Evolutionary conservation across 2,113 vertebrate species (phyloP).

Genomic region (Chamaea fasciata): DNA sequence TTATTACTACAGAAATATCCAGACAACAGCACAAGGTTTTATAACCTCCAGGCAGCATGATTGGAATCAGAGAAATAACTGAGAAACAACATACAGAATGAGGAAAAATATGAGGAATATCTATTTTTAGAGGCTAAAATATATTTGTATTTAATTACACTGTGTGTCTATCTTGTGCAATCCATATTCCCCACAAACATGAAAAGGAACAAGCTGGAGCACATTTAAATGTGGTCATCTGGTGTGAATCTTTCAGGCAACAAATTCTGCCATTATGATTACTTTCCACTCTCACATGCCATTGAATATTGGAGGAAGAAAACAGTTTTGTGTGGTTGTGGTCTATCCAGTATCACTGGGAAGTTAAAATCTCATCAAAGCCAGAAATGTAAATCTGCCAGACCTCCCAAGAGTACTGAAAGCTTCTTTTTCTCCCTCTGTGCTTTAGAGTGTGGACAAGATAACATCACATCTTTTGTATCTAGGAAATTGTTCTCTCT

Average conservation of each 20-base stretch:
- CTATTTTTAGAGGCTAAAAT: neutral
- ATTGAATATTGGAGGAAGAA: constrained; percentile 52
- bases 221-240: constrained; percentile 55
- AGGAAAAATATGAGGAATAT: neutral
- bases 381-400: constrained; percentile 59
- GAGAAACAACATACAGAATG: neutral
- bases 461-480: constrained; percentile 31
- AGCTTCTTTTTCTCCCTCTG: constrained; percentile 47
- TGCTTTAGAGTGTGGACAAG: constrained; percentile 38
- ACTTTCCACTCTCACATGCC: constrained; percentile 42
- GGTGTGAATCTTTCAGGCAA: constrained; percentile 11
- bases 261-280: constrained; percentile 4
- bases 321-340: constrained; percentile 50
- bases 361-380: constrained; percentile 55
- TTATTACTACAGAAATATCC: neutral
- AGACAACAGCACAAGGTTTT: neutral
- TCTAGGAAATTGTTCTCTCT: neutral
- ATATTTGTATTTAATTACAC: neutral
- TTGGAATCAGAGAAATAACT: neutral
- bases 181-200: neutral
- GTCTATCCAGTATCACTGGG: constrained; percentile 64
- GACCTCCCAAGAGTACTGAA: constrained; percentile 71
- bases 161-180: neutral
- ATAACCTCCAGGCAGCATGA: neutral
- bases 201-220: constrained; percentile 49